Evolutionary conservation across 1,140 invertebrate genomes (phyloP).

Genomic region (Asobara japonica): DNA sequence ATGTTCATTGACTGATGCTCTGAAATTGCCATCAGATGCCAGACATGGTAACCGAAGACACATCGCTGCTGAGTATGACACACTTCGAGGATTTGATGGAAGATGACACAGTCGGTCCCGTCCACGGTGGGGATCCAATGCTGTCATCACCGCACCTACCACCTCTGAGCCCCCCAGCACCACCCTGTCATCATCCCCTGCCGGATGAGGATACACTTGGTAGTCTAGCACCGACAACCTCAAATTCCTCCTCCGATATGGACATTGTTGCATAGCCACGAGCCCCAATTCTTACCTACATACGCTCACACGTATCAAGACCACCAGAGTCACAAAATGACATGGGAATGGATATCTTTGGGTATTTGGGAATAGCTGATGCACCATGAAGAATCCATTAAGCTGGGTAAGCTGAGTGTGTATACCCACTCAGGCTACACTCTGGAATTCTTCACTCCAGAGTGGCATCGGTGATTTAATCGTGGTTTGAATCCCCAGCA

Average conservation of each 20-base stretch:
- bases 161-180: constrained; percentile 58
- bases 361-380: background rate
- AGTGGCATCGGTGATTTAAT: constrained; percentile 3
- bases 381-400: background rate
- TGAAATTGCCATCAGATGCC: constrained; percentile 63
- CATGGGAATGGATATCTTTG: background rate
- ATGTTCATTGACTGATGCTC: background rate
- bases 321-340: background rate
- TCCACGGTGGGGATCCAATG: constrained; percentile 76
- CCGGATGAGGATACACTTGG: constrained; percentile 63
- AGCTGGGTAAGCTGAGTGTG: background rate
- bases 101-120: constrained; percentile 76
- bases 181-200: constrained; percentile 56
- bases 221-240: constrained; percentile 58
- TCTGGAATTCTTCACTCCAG: background rate
- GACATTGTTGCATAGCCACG: constrained; percentile 63
- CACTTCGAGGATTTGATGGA: constrained; percentile 85
- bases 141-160: constrained; percentile 69
- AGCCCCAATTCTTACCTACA: constrained; percentile 24
- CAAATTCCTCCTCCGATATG: constrained; percentile 64
- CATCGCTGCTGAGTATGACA: constrained; percentile 71
- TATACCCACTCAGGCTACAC: background rate
- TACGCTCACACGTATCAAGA: constrained; percentile 1
- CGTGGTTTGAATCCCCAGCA: background rate
- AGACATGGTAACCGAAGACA: constrained; percentile 67